Percentiles rank a stretch among this genome's conserved stretches.
These are phyloP conservation scores for Meleagris gallopavo DNA, from an alignment of 2,113 vertebrate genomes.

Conservation along the genomic window DNA sequence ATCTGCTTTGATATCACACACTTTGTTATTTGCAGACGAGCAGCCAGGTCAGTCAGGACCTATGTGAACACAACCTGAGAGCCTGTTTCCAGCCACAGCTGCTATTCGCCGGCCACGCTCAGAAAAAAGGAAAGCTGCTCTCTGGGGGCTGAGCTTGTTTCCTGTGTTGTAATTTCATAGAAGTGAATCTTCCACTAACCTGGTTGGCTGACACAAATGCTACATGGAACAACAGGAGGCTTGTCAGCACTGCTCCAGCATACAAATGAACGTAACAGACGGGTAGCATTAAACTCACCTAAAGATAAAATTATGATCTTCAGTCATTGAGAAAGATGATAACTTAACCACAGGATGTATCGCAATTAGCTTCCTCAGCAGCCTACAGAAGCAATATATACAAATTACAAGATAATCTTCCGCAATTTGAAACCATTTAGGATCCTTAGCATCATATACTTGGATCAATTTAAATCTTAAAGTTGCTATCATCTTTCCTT, in stretches of 20 bases:
- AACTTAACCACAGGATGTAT: slow-evolving; percentile 71
- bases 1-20: background rate
- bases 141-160: background rate
- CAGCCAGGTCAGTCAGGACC: background rate
- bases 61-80: background rate
- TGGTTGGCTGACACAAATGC: slow-evolving; percentile 52
- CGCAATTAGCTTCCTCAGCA: slow-evolving; percentile 71
- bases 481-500: slow-evolving; percentile 53
- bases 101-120: background rate
- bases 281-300: slow-evolving; percentile 57
- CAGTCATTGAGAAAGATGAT: slow-evolving; percentile 69
- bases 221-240: slow-evolving; percentile 43
- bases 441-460: slow-evolving; percentile 57
- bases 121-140: background rate
- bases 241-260: slow-evolving; percentile 40
- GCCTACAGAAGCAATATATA: slow-evolving; percentile 71
- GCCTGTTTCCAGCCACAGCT: background rate
- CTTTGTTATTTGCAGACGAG: background rate
- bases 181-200: slow-evolving; percentile 38
- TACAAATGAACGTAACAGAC: slow-evolving; percentile 42
- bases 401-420: slow-evolving; percentile 73
- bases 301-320: slow-evolving; percentile 67
- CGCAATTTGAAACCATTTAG: slow-evolving; percentile 71
- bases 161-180: background rate
- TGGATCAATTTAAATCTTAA: slow-evolving; percentile 70